Base-by-base conservation (phyloP, 2,888 invertebrate genomes). In the Dexiosoma caninum region DNA sequence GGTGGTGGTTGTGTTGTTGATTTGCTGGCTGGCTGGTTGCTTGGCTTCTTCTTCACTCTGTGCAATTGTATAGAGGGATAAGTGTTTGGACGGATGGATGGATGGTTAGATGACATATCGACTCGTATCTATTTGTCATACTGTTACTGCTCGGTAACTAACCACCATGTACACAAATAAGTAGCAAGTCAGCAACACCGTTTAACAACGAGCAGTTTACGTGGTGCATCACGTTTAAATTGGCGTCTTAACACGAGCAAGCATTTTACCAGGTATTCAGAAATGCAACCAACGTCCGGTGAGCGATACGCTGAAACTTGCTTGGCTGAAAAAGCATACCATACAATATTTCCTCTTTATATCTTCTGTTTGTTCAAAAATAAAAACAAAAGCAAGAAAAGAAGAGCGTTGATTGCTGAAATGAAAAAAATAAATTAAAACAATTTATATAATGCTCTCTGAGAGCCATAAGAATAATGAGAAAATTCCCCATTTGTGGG, bases 201-300 rank as follows among this genome's bases (percentile, higher is more conserved):
- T 64, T 70, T 69, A 81, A 70, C 75, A 82, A 78, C 82, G 77
- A 83, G 79, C 77, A 83, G 49, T 82, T 77, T 69, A 77, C 77
- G 77, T 77, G 77, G 51, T 64, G 46, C 70, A 69, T 72, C 76
- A 76, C 71, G 72, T 81, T n/a, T 72, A 70, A 77, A 77, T 59
- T 77, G 82, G 81, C 83, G 83, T 82, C 83, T 83, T 84, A 85
- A 85, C 84, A 84, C 82, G 79, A 83, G 83, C 83, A 84, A 84
- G 83, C 82, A 81, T 81, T 76, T 51, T 23, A 83, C 72, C 70
- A 82, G 84, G 85, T 72, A 60, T 67, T n/a, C 84, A 85, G 82
- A 46, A 75, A 32, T 72, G 70, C 60, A 78, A 30, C 19, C 64
- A 78, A 35, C 21, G 59, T 32, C 23, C 10, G 8, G 42, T 9